Base-by-base conservation (phyloP, 2,888 invertebrate species). In the Eurois occulta region DNA sequence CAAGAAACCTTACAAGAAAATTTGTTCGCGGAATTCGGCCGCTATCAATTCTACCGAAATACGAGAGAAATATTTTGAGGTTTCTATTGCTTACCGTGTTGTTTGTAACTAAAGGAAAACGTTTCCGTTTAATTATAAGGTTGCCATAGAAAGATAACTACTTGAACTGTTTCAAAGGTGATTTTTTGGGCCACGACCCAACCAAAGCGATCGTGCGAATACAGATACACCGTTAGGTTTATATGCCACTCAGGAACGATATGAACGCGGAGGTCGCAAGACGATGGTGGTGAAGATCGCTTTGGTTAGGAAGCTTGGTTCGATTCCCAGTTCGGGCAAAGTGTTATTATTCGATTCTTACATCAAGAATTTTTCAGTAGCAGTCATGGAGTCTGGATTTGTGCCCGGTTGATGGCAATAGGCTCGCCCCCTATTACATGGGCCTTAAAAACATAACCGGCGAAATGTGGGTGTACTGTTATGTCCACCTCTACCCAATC, bases 11-110 rank as follows among this genome's bases (percentile, higher is more conserved):
- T 75, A 64, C 10, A 64, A 82, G 35, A 24, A 55, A 41, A 68
- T 83, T 43, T 35, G 16, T 76, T 83, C 32, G 41, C 2, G 4
- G 21, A 55, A 64, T 64, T 76, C 6, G n/a, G n/a, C 55, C 24
- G 64, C 16, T 73, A 46, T 81, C 24, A 72, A 81, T 81, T 65
- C 32, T 35, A 52, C 16, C 16, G 43, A 21, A n/a, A 74, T 64
- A 28, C 35, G 46, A 48, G 46, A 62, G 78, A 64, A 21, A 67
- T 18, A 2, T 55, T 68, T 18, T 38, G 41, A n/a, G 67, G 62
- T 18, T 75, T 82, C 83, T 35, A 48, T 28, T 58, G 62, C 41
- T 55, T 55, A 48, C 21, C 16, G 21, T 21, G 3, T 62, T 32
- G 8, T 21, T 43, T 80, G 41, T 55, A 24, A 38, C 7, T 68